These are phyloP conservation scores for Gobiocypris rarus DNA, from an alignment of 2,113 vertebrate genomes.

Conservation along the genomic window DNA sequence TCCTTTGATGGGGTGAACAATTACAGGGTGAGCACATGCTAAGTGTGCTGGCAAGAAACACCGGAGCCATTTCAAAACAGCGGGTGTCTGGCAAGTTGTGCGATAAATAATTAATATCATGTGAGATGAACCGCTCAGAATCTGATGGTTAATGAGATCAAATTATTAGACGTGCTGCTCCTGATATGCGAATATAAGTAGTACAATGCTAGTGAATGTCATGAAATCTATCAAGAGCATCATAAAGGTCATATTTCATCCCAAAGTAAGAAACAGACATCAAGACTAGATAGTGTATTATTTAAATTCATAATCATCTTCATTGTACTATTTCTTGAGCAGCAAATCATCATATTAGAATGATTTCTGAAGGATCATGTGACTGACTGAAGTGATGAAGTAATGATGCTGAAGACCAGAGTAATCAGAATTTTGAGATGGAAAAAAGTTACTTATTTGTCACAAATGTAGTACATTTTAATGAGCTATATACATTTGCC, in stretches of 20 bases:
- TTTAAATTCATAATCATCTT: background rate
- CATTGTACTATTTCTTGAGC: background rate
- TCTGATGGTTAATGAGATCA: constrained; percentile 14
- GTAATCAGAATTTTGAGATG: no score
- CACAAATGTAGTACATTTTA: no score
- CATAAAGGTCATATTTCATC: background rate
- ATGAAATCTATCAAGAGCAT: background rate
- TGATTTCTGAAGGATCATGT: background rate
- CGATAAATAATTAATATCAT: constrained; percentile 16
- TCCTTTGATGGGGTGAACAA: constrained; percentile 44
- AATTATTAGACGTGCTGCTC: background rate
- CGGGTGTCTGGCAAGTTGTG: constrained; percentile 29
- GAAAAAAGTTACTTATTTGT: no score
- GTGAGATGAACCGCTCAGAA: constrained; percentile 1
- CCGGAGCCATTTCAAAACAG: constrained; percentile 15
- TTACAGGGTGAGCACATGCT: constrained; percentile 37
- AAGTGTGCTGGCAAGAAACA: constrained; percentile 28
- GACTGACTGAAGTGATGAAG: no score
- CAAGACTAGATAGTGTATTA: background rate
- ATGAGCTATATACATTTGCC: no score
- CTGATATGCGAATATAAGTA: background rate
- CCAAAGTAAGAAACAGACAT: background rate
- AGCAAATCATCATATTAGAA: background rate
- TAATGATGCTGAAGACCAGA: no score
- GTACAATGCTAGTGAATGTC: background rate